These are phyloP conservation scores for Liasis olivaceus DNA, from an alignment of 2,797 vertebrate species.

Conservation along the genomic window DNA sequence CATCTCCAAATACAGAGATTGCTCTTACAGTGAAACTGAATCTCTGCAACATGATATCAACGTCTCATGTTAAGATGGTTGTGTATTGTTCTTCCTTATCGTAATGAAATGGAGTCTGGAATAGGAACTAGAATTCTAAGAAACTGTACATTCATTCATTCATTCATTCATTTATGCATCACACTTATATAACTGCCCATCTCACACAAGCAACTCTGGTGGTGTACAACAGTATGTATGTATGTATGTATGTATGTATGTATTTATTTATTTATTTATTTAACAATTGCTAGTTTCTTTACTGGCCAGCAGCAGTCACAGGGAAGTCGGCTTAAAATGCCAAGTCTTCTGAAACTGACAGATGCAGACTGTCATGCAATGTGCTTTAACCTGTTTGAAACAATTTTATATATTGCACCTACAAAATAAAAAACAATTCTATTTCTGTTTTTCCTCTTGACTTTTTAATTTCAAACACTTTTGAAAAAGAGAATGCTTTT, in stretches of 20 bases:
- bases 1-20: not conserved
- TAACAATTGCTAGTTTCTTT: too few species aligned
- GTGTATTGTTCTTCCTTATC: not conserved
- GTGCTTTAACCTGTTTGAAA: not conserved
- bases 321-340: not conserved
- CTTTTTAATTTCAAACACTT: not conserved
- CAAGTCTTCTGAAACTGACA: not conserved
- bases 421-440: not conserved
- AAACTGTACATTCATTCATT: not conserved
- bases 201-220: too few species aligned
- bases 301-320: too few species aligned
- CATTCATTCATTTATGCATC: too few species aligned
- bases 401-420: not conserved
- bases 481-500: accelerated
- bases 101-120: not conserved
- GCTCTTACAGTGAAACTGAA: not conserved
- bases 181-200: too few species aligned
- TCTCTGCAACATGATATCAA: not conserved
- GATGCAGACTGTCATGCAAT: not conserved
- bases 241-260: too few species aligned
- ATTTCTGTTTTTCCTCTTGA: not conserved
- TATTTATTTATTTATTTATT: too few species aligned
- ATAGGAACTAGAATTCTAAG: not conserved
- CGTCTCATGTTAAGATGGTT: not conserved
- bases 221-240: too few species aligned